These are phyloP conservation scores for Patella ulyssiponensis DNA, from an alignment of 2,888 invertebrate genomes.

Conservation along the genomic window DNA sequence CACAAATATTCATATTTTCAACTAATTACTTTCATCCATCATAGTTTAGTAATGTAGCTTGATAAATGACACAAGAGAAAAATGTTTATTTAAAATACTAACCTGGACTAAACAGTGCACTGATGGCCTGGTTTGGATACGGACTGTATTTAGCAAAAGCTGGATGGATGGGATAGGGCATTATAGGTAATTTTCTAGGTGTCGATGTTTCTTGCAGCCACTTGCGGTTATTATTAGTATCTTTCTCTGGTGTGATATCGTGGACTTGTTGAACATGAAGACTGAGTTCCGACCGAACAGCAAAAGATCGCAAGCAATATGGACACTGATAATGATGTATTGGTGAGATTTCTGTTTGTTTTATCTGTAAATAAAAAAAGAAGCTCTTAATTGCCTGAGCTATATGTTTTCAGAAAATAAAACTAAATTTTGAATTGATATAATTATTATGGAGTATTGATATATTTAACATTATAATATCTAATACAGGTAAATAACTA, in stretches of 20 bases:
- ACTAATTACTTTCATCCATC: no score
- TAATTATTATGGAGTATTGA: no score
- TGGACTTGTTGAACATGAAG: constrained; percentile 8
- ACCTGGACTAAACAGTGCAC: not conserved
- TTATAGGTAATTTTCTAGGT: constrained; percentile 6
- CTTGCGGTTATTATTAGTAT: not conserved
- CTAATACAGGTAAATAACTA: no score
- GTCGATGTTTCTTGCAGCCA: constrained; percentile 1
- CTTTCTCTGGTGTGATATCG: constrained; percentile 5
- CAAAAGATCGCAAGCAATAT: not conserved
- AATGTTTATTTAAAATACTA: no score
- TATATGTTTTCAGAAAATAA: no score
- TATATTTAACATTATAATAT: no score
- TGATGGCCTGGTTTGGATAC: not conserved
- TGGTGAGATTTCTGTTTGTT: constrained; percentile 3
- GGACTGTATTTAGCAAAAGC: constrained; percentile 9
- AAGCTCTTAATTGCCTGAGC: no score
- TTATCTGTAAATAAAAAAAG: not conserved
- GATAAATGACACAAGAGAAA: no score
- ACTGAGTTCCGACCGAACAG: not conserved
- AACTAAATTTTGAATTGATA: no score
- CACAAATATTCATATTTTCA: no score
- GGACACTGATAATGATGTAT: not conserved
- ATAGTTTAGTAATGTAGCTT: no score
- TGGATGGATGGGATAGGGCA: constrained; percentile 8